Percentiles rank a stretch among this genome's conserved stretches.
Evolutionary conservation across 2,888 invertebrate genomes (phyloP).

Genomic region (Coleophora deauratella): DNA sequence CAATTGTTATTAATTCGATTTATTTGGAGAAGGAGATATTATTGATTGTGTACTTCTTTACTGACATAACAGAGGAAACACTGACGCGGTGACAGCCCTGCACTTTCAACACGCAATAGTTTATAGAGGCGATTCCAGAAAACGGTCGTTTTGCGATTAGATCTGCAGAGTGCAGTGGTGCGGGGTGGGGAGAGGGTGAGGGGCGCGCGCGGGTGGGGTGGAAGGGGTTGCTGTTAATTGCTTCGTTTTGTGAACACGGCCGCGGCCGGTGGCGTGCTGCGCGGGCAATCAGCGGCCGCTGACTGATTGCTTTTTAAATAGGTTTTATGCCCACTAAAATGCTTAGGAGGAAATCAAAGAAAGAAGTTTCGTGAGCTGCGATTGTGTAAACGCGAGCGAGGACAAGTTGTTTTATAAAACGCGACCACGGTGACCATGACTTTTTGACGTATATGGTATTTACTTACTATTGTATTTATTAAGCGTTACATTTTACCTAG

Average conservation of each 20-base stretch:
- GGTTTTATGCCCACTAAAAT: slow-evolving; percentile 71
- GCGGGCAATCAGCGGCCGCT: slow-evolving; percentile 67
- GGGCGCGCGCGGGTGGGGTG: slow-evolving; percentile 31
- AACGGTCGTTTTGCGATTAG: slow-evolving; percentile 74
- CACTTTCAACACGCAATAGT: slow-evolving; percentile 59
- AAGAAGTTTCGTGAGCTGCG: slow-evolving; percentile 45
- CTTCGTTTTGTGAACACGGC: slow-evolving; percentile 71
- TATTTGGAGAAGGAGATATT: no score
- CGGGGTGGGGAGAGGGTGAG: no score
- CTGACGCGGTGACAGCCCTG: slow-evolving; percentile 8
- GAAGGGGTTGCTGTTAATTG: slow-evolving; percentile 66
- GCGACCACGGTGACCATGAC: slow-evolving; percentile 34
- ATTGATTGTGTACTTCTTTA: no score
- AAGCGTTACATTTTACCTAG: no score
- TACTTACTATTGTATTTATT: no score
- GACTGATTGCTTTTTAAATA: slow-evolving; percentile 75
- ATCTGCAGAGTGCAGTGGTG: slow-evolving; percentile 40
- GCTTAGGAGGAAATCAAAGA: slow-evolving; percentile 61
- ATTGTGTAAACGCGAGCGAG: slow-evolving; percentile 44
- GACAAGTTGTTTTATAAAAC: slow-evolving; percentile 44
- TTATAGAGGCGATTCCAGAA: slow-evolving; percentile 71
- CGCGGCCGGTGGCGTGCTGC: slow-evolving; percentile 64
- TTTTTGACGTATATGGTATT: slow-evolving; percentile 13
- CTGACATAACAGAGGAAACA: neutral
- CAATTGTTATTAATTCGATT: no score